Conservation (phyloP, 2,797 vertebrate genomes). For the Coreius guichenoti region DNA sequence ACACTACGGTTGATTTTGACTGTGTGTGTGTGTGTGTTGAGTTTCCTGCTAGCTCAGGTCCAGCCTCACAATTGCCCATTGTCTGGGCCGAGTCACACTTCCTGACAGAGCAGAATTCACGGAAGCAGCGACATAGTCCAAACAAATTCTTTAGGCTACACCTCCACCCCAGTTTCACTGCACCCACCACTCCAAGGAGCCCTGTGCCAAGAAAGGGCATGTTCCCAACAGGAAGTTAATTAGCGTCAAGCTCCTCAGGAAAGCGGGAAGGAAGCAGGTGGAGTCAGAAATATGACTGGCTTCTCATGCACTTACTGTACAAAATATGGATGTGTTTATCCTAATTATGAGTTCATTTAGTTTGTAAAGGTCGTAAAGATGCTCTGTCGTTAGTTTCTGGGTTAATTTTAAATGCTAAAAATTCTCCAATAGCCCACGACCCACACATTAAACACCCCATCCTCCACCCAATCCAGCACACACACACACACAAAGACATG, state of each 20-base stretch:
- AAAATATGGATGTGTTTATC: conserved; percentile 23
- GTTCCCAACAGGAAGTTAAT: conserved; percentile 77
- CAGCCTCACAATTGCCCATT: conserved; percentile 80
- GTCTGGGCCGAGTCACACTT: conserved; percentile 76
- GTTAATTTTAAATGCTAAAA: conserved; percentile 1
- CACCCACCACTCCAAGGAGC: conserved; percentile 62
- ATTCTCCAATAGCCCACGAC: not conserved
- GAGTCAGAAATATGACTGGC: conserved; percentile 45
- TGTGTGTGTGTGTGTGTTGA: conserved; percentile 26
- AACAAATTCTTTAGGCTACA: conserved; percentile 77
- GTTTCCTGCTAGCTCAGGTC: conserved; percentile 78
- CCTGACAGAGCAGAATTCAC: conserved; percentile 82
- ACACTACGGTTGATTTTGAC: conserved; percentile 16
- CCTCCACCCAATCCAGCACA: conserved; percentile 2
- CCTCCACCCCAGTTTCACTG: conserved; percentile 61
- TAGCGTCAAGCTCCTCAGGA: conserved; percentile 69
- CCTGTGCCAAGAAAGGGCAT: conserved; percentile 52
- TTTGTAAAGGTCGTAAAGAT: not conserved
- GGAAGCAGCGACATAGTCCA: conserved; percentile 81
- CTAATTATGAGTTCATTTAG: conserved; percentile 20
- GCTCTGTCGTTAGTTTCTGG: not conserved
- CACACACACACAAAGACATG: conserved; percentile 1
- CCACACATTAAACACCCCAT: conserved; percentile 23
- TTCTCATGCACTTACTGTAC: conserved; percentile 27
- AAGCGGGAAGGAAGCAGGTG: conserved; percentile 59